Base-by-base conservation (phyloP, 1,140 invertebrate genomes). In the Pissodes strobi region DNA sequence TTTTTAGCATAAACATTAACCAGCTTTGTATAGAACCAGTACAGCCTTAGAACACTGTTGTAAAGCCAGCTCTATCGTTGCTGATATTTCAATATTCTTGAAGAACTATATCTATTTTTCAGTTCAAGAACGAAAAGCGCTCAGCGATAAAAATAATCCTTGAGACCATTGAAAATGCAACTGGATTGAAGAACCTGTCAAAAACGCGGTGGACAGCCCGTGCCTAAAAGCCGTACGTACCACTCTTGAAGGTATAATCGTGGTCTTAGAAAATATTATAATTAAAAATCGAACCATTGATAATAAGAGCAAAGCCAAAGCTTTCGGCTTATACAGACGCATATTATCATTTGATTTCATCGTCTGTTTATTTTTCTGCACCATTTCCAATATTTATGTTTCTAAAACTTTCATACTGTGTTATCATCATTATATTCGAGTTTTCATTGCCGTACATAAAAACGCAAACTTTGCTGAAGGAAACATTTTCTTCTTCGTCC, bases 161-260 rank as follows among this genome's bases (percentile, higher is more conserved):
- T 21, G 19, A 21, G 9, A 21, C 18, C 5, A 21, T 46, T 19
- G 43, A 46, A 21, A 46, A 46, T 23, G 17, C 19, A 6, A 21
- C 21, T 5, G 3, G 3, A 10, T 13, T 46, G 18, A 17, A 21
- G 21, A 46, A 46, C 12, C 21, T 46, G 13, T 46, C 43, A 10
- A 19, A 21, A 46, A 46, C 43, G 8, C 17, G 43, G 21, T 46
- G 43, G 43, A 21, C 43, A 46, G 43, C 43, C 9, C n/a, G 43
- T 19, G 43, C 43, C 3, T 46, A 21, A n/a, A 21, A 8, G 43
- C 43, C 21, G 19, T 46, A 21, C 9, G 17, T 4, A 41, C n/a
- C n/a, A 5, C 38, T 13, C 3, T 13, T 17, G 38, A 41, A 41
- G 17, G n/a, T 5, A 41, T 41, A 6, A 4, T 41, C 4, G 38